Conservation (phyloP, 2,113 vertebrate genomes). For the Cyphomyrus plagiostoma region DNA sequence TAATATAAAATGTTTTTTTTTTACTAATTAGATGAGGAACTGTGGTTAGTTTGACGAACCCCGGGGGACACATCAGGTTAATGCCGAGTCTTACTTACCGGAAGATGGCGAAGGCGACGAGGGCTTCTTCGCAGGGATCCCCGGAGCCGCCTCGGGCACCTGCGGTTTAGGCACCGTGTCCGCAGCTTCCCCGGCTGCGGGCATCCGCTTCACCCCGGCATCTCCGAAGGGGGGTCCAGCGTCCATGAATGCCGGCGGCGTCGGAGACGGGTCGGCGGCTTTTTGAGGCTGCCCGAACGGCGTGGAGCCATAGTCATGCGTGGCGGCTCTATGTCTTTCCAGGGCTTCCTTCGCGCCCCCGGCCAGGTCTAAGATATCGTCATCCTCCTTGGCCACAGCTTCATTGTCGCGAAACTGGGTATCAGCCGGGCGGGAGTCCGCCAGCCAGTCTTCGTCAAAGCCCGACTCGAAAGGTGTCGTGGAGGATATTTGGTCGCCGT, state of each 20-base stretch:
- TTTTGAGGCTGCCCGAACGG: constrained; percentile 28
- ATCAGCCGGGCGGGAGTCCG: constrained; percentile 8
- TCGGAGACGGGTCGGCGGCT: not conserved
- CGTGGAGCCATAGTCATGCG: constrained; percentile 29
- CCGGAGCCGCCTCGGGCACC: not conserved
- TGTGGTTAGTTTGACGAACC: not conserved
- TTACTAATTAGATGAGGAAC: not conserved
- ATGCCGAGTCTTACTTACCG: constrained; percentile 43
- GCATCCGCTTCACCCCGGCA: constrained; percentile 21
- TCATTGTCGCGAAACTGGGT: not conserved
- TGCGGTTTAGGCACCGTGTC: constrained; percentile 28
- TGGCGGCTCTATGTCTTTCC: constrained; percentile 43
- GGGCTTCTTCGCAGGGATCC: constrained; percentile 30
- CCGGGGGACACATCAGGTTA: not conserved
- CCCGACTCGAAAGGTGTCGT: constrained; percentile 44
- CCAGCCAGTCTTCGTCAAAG: constrained; percentile 21
- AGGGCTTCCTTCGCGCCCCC: constrained; percentile 55
- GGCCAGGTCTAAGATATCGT: constrained; percentile 60
- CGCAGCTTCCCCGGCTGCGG: constrained; percentile 22
- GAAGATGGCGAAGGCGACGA: constrained; percentile 43
- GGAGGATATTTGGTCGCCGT: constrained; percentile 54
- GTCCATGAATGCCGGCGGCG: not conserved
- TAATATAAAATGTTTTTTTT: not conserved
- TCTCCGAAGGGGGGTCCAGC: constrained; percentile 10
- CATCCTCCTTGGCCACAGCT: constrained; percentile 25